phyloP scores from a whole-genome alignment of 2,113 vertebrate genomes.

The Erythrocercus mccallii region DNA sequence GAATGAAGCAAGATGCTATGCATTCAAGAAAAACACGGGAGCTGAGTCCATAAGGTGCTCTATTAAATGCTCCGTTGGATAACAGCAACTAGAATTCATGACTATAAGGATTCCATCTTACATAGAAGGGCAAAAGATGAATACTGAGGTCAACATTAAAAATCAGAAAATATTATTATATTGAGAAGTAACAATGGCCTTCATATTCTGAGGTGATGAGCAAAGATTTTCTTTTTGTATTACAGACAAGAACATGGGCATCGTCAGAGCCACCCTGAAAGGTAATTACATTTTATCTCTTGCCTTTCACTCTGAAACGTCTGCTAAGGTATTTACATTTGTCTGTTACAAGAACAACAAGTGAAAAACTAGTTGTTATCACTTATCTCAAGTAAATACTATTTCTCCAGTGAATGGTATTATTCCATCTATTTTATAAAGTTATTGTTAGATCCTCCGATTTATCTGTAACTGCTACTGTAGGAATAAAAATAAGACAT shows the following conservation, averaged over 20 bases:
- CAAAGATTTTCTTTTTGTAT: not conserved
- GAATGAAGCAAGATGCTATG: conserved; percentile 74
- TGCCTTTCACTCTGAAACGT: conserved; percentile 50
- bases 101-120: conserved; percentile 18
- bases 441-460: conserved; percentile 4
- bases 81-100: conserved; percentile 15
- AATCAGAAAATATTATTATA: conserved; percentile 11
- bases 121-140: conserved; percentile 6
- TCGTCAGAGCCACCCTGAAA: conserved; percentile 32
- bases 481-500: conserved; percentile 23
- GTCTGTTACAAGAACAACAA: conserved; percentile 52
- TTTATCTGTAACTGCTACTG: conserved; percentile 12
- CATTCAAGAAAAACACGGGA: conserved; percentile 66
- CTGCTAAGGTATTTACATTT: conserved; percentile 53
- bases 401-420: conserved; percentile 20
- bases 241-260: conserved; percentile 17
- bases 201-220: conserved; percentile 12
- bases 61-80: conserved; percentile 72
- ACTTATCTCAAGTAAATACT: conserved; percentile 51
- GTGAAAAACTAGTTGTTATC: conserved; percentile 26
- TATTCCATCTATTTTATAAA: conserved; percentile 39
- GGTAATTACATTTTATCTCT: conserved; percentile 66
- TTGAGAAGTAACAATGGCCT: conserved; percentile 21
- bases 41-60: conserved; percentile 83
- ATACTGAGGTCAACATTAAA: conserved; percentile 18